These are phyloP conservation scores for Sebastes glaucus DNA, from an alignment of 2,797 vertebrate genomes.

Conservation along the genomic window DNA sequence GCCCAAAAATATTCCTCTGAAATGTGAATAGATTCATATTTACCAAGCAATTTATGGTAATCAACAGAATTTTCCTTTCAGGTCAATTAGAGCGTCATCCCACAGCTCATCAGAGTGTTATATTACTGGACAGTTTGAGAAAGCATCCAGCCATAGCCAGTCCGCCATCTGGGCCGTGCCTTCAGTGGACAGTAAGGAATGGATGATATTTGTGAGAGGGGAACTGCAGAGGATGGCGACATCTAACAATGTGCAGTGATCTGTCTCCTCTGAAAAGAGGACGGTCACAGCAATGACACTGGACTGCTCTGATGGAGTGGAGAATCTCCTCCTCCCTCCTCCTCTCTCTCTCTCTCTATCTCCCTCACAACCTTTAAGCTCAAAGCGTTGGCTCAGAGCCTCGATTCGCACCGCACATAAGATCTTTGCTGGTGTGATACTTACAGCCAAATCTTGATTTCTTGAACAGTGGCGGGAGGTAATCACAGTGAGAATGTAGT, in stretches of 20 bases:
- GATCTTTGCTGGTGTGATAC: conserved; percentile 41
- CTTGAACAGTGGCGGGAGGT: conserved; percentile 45
- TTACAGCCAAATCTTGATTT: conserved; percentile 72
- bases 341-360: not conserved
- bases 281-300: conserved; percentile 53
- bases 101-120: conserved; percentile 46
- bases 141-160: conserved; percentile 42
- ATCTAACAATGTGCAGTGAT: conserved; percentile 64
- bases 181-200: conserved; percentile 46
- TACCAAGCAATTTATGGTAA: conserved; percentile 5
- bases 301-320: conserved; percentile 42
- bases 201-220: conserved; percentile 42
- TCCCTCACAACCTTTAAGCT: conserved; percentile 17
- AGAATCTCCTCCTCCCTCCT: conserved; percentile 14
- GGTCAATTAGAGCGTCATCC: conserved; percentile 31
- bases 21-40: conserved; percentile 1
- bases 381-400: conserved; percentile 8
- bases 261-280: conserved; percentile 57
- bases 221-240: conserved; percentile 56
- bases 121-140: conserved; percentile 45
- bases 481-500: conserved; percentile 64
- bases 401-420: not conserved
- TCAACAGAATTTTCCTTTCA: conserved; percentile 13
- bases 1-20: not conserved
- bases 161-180: conserved; percentile 41